Base-by-base conservation (phyloP, 1,140 invertebrate genomes). In the Tetramorium simillimum region DNA sequence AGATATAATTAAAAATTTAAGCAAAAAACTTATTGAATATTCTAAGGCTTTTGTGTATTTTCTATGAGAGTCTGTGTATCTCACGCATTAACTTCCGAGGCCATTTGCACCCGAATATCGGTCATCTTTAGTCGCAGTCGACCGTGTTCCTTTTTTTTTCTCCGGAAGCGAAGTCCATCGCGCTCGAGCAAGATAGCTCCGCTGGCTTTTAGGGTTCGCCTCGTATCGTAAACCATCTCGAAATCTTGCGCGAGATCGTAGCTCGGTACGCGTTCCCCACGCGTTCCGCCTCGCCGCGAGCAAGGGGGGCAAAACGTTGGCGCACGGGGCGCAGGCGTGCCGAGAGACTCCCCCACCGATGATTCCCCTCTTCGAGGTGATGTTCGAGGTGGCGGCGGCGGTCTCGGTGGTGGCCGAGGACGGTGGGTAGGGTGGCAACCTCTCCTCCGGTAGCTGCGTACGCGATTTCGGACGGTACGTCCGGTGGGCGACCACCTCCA, bases 261-360 rank as follows among this genome's bases (percentile, higher is more conserved):
- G n/a, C 75, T 81, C 70, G 75, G 49, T 87, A 69, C 63, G 75
- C 67, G 69, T 90, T 80, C 86, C 84, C 80, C 72, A 49, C 88
- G 73, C 85, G 81, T 65, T 65, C 37, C 63, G 40, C 40, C 65
- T 69, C 43, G 40, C 9, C 87, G 77, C 78, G 86, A 56, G 56
- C 69, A 76, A 65, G 62, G 85, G 77, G 84, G 86, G 88, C 85
- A 86, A 77, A 77, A 87, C 65, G 81, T 88, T 56, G 81, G 84
- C 60, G 24, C 37, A 33, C 51, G 69, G 18, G 65, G 92, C 93
- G 93, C 93, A 94, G 86, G 93, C 93, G 93, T 93, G 90, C 84
- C 89, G 87, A 40, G 77, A 88, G 77, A 87, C 80, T 86, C 67
- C 92, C 92, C 90, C 92, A 92, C 92, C 92, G 89, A 28, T 53